phyloP scores from a whole-genome alignment of 2,888 invertebrate genomes.

The Trissonchulus sp. region DNA sequence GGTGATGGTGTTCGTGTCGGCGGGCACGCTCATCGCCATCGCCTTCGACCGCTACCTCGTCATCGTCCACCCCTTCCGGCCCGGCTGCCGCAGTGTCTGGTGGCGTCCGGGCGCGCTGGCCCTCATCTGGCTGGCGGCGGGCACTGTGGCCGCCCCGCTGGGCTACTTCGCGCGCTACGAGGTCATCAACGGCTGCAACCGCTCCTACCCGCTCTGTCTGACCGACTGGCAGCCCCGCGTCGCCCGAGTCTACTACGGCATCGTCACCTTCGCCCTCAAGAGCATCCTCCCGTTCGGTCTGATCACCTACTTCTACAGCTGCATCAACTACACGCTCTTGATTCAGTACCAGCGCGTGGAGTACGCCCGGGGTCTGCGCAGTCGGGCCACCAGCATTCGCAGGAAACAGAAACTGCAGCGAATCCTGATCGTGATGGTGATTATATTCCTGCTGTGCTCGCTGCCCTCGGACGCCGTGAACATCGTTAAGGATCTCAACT shows the following conservation, averaged over 20 bases:
- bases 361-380: background rate
- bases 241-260: conserved; percentile 8
- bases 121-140: background rate
- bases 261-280: background rate
- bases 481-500: conserved; percentile 18
- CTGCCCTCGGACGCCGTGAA: conserved; percentile 3
- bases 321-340: background rate
- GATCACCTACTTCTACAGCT: conserved; percentile 16
- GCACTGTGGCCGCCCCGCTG: background rate
- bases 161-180: background rate
- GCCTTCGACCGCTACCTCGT: conserved; percentile 22
- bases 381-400: background rate
- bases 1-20: background rate
- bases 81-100: background rate
- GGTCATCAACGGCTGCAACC: background rate
- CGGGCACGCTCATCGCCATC: conserved; percentile 7
- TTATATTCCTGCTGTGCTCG: conserved; percentile 17
- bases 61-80: conserved; percentile 3
- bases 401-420: conserved; percentile 13
- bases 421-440: conserved; percentile 20
- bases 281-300: conserved; percentile 3
- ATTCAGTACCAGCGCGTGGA: background rate
- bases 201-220: background rate
- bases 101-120: background rate
- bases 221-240: background rate